Percentiles rank a stretch among this genome's conserved stretches.
These are phyloP conservation scores for Rutilus rutilus DNA, from an alignment of 2,113 vertebrate genomes.

Conservation along the genomic window DNA sequence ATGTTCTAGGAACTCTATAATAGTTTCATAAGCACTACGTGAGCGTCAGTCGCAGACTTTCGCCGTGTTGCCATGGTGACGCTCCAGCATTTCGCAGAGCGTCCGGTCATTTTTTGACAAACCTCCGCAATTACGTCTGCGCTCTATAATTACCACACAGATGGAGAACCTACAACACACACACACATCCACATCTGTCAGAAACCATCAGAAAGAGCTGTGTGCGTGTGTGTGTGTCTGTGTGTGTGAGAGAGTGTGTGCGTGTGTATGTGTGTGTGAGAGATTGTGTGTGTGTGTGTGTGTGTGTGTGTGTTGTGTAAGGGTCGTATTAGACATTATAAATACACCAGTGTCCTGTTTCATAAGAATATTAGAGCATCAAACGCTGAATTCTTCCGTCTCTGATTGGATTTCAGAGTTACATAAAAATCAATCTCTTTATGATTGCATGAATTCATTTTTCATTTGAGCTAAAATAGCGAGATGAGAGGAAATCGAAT, in stretches of 20 bases:
- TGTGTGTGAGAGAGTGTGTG: too few relatives aligned
- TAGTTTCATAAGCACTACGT: background rate
- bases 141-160: constrained; percentile 21
- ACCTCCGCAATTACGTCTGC: background rate
- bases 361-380: background rate
- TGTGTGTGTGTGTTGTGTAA: background rate
- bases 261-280: too few relatives aligned
- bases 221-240: too few relatives aligned
- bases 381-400: background rate
- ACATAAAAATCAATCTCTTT: constrained; percentile 19
- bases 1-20: background rate
- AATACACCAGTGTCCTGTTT: background rate
- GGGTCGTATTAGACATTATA: background rate
- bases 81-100: background rate
- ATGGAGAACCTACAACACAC: background rate
- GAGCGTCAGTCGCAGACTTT: background rate
- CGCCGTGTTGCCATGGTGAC: constrained; percentile 25
- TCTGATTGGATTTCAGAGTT: constrained; percentile 14
- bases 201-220: too few relatives aligned
- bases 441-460: constrained; percentile 13
- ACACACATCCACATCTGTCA: background rate
- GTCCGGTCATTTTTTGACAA: background rate
- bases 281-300: too few relatives aligned
- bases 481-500: constrained; percentile 18
- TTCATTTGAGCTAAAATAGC: constrained; percentile 4